phyloP scores from a whole-genome alignment of 2,113 vertebrate genomes.

The Lepisosteus oculatus region DNA sequence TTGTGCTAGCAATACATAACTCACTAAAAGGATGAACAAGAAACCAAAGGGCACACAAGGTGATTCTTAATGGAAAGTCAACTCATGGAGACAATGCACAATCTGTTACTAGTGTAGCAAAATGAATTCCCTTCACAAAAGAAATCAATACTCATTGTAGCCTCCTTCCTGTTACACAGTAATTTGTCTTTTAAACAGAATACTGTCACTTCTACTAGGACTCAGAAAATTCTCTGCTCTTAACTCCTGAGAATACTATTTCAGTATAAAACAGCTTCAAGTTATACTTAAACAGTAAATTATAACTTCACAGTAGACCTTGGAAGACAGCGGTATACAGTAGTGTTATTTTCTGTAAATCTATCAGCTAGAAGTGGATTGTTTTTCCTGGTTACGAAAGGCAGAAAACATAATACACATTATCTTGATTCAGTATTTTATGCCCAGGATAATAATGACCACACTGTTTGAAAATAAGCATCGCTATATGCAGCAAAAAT shows the following conservation, averaged over 20 bases:
- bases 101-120: conserved; percentile 36
- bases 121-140: conserved; percentile 40
- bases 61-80: conserved; percentile 44
- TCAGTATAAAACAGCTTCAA: not conserved
- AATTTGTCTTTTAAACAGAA: conserved; percentile 43
- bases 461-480: conserved; percentile 22
- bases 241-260: conserved; percentile 19
- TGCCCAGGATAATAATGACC: conserved; percentile 20
- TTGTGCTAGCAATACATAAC: not conserved
- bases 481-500: too few species aligned
- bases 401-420: conserved; percentile 30
- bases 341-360: conserved; percentile 32
- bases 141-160: conserved; percentile 45
- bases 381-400: conserved; percentile 23
- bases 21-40: conserved; percentile 10
- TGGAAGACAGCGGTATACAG: conserved; percentile 9
- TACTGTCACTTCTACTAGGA: conserved; percentile 33
- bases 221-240: conserved; percentile 17
- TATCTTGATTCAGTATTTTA: conserved; percentile 31
- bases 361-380: conserved; percentile 36
- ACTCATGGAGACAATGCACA: conserved; percentile 37
- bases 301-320: conserved; percentile 20
- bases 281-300: conserved; percentile 40
- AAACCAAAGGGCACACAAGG: conserved; percentile 38
- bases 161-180: conserved; percentile 36